Base-by-base conservation (phyloP, 1,140 invertebrate species). In the Eupristina koningsbergeri region DNA sequence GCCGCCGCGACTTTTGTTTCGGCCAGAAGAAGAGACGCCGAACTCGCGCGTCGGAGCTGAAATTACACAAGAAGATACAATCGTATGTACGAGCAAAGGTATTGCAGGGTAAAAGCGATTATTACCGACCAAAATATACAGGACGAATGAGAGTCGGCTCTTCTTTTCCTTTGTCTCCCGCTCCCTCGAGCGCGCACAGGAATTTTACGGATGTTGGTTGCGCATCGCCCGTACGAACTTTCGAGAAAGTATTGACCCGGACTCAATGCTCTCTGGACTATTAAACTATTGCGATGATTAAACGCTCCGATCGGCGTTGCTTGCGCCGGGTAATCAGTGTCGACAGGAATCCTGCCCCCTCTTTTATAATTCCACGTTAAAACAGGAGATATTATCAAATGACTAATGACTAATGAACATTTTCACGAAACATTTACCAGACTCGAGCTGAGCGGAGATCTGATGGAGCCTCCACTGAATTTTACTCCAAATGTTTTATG, bases 41-140 rank as follows among this genome's bases (percentile, higher is more conserved):
- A 47, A 79, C 39, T 47, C 63, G 39, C 78, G 64, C 67, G 47
- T 53, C 67, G 64, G n/a, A 71, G 69, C n/a, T 73, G 69, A 71
- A 80, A 81, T 81, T 81, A 74, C 80, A 61, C 69, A 69, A 17
- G 64, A 15, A 61, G 29, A 39, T 63, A 47, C 34, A 6, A 36
- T 5, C 34, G 34, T 50, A 34, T 0, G 22, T 75, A 75, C 29
- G 45, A 50, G 34, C 11, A 34, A 63, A 29, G 36, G 77, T 47
- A 67, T 79, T 64, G 34, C 63, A 64, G 80, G 69, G 36, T 71
- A 74, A 73, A 71, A 71, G 67, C 47, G 67, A 80, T 80, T 31
- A 80, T 71, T 76, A 67, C 36, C 39, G 67, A 58, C 61, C 39
- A 81, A 81, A 81, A 81, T 81, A 81, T 41, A 81, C 64, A 76